Evolutionary conservation across 2,113 vertebrate genomes (phyloP).

Genomic region (Lycaon pictus): DNA sequence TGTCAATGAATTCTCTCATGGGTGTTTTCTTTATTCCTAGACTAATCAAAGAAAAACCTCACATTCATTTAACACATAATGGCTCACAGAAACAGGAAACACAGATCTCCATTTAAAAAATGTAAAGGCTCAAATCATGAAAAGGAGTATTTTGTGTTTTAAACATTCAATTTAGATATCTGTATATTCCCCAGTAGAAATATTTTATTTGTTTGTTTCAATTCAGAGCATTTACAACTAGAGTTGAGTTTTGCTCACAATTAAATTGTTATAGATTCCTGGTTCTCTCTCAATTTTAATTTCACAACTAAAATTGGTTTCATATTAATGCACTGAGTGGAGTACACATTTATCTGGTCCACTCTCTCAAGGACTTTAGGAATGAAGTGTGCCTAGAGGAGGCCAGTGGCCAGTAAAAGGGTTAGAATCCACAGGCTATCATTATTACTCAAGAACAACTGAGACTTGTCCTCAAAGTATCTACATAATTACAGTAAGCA

Average conservation of each 20-base stretch:
- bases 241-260: constrained; percentile 6
- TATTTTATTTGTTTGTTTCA: background rate
- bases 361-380: background rate
- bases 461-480: background rate
- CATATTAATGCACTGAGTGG: background rate
- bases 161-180: background rate
- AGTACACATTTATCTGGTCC: background rate
- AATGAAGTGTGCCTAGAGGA: background rate
- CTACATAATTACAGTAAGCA: background rate
- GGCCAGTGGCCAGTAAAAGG: background rate
- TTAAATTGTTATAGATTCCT: background rate
- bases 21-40: background rate
- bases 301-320: constrained; percentile 41
- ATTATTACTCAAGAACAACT: background rate
- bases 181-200: background rate
- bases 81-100: background rate
- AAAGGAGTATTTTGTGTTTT: background rate
- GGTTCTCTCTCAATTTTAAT: background rate
- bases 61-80: background rate
- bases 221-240: background rate
- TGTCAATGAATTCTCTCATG: background rate
- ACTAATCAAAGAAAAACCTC: background rate
- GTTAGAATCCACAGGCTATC: background rate
- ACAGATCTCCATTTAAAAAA: background rate
- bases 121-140: background rate